Evolutionary conservation across 2,888 invertebrate genomes (phyloP).

Genomic region (Amaurobius ferox): DNA sequence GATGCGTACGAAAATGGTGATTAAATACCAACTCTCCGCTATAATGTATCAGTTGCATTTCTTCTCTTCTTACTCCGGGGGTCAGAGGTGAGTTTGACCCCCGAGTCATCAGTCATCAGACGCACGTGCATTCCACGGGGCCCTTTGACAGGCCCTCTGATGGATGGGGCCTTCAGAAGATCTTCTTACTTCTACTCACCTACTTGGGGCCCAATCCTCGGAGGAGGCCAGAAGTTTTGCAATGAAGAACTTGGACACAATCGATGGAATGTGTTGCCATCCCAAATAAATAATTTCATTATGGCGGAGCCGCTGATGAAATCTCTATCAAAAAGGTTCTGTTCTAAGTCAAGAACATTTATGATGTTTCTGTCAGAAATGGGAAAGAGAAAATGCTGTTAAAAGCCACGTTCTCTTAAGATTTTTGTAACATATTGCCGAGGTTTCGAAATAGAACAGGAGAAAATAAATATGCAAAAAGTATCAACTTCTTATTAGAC

Average conservation of each 20-base stretch:
- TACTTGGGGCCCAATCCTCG: slow-evolving; percentile 2
- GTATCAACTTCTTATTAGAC: too few species aligned
- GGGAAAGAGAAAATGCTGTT: too few species aligned
- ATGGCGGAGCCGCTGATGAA: neutral
- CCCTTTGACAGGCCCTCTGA: slow-evolving; percentile 59
- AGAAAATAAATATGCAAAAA: too few species aligned
- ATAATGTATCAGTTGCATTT: slow-evolving; percentile 50
- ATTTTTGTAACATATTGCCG: too few species aligned
- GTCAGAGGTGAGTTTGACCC: slow-evolving; percentile 71
- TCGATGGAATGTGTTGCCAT: slow-evolving; percentile 8
- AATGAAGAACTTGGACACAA: slow-evolving; percentile 16
- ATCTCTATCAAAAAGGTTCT: neutral
- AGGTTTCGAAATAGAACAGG: too few species aligned
- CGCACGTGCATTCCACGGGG: slow-evolving; percentile 67
- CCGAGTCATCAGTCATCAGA: slow-evolving; percentile 69
- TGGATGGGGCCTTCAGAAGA: slow-evolving; percentile 44
- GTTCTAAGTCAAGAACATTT: neutral
- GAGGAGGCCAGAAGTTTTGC: neutral
- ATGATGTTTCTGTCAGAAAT: too few species aligned
- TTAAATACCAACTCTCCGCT: slow-evolving; percentile 49
- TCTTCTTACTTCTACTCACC: slow-evolving; percentile 19
- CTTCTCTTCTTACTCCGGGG: slow-evolving; percentile 19
- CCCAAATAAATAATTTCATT: slow-evolving; percentile 10
- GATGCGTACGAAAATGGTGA: slow-evolving; percentile 54
- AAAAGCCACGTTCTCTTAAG: too few species aligned